Evolutionary conservation across 2,113 vertebrate genomes (phyloP).

Genomic region (Brachyhypopomus gauderio): DNA sequence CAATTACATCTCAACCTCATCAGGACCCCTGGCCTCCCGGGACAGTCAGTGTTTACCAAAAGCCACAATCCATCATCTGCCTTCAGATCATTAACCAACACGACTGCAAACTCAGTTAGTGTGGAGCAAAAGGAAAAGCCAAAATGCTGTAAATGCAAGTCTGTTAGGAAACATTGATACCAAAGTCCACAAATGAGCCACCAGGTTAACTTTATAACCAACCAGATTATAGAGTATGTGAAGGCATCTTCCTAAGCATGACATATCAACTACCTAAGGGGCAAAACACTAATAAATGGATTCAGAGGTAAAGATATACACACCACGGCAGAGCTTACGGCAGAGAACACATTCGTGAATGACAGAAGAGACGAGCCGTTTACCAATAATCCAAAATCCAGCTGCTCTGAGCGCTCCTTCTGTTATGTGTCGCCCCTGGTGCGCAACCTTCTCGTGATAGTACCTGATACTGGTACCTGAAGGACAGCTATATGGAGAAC

Average conservation of each 20-base stretch:
- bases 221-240: neutral
- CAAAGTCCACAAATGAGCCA: neutral
- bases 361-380: neutral
- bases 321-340: no score
- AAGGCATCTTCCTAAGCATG: neutral
- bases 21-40: neutral
- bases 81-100: neutral
- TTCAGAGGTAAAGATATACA: no score
- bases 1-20: neutral
- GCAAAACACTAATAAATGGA: slow-evolving; percentile 13
- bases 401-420: neutral
- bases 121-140: neutral
- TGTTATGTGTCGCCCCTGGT: neutral
- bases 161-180: neutral
- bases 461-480: slow-evolving; percentile 21
- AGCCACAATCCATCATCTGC: neutral
- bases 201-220: neutral
- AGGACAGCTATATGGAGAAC: neutral
- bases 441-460: slow-evolving; percentile 13
- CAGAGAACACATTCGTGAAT: neutral
- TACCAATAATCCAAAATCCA: slow-evolving; percentile 1
- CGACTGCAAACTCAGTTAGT: neutral
- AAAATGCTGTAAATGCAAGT: neutral
- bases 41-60: neutral
- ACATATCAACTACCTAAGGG: neutral